These are phyloP conservation scores for Tricholauxania praeusta DNA, from an alignment of 2,888 invertebrate species.

Conservation along the genomic window DNA sequence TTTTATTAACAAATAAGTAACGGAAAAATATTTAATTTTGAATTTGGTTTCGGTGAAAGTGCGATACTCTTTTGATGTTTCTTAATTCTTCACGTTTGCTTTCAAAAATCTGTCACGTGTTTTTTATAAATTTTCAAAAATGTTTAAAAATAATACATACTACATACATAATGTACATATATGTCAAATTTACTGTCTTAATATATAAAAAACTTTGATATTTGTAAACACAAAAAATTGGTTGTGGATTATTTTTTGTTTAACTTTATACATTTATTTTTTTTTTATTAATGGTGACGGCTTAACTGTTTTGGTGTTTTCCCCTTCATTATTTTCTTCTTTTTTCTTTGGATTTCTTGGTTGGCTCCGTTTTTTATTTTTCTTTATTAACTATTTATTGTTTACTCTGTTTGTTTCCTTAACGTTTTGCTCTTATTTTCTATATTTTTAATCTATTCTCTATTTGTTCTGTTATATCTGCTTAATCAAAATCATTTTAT, in stretches of 20 bases:
- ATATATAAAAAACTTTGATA: slow-evolving; percentile 19
- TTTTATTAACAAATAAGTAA: neutral
- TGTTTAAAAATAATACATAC: slow-evolving; percentile 24
- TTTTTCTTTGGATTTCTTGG: neutral
- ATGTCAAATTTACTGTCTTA: slow-evolving; percentile 16
- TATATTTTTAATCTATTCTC: slow-evolving; percentile 13
- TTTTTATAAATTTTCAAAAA: slow-evolving; percentile 45
- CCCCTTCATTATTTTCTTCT: neutral
- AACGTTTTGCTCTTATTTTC: slow-evolving; percentile 9
- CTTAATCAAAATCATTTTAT: no score
- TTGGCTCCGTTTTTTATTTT: neutral
- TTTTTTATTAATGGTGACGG: neutral
- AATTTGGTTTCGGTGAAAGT: neutral
- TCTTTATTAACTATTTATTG: neutral
- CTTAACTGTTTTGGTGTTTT: slow-evolving; percentile 19
- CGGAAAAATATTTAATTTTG: neutral
- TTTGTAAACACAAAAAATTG: slow-evolving; percentile 39
- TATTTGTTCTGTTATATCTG: neutral
- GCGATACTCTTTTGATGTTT: slow-evolving; percentile 10
- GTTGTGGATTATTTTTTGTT: slow-evolving; percentile 46
- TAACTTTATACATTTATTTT: neutral
- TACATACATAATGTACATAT: slow-evolving; percentile 48
- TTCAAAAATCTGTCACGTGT: neutral
- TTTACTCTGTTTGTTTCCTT: slow-evolving; percentile 9
- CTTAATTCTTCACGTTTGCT: slow-evolving; percentile 5